These are phyloP conservation scores for Lycia hirtaria DNA, from an alignment of 2,888 invertebrate genomes.

Conservation along the genomic window DNA sequence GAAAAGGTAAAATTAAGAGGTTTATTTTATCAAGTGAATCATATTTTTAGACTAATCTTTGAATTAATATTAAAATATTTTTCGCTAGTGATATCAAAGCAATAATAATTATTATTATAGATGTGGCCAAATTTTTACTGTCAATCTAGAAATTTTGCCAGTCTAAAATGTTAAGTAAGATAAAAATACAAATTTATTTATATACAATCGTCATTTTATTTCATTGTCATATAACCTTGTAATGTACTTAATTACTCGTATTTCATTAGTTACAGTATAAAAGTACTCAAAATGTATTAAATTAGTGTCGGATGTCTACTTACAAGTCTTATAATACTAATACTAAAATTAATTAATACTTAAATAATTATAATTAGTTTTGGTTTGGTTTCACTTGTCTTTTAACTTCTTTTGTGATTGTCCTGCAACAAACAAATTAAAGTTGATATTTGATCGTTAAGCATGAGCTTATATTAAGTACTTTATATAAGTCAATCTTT, in stretches of 20 bases:
- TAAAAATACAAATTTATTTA: conserved; percentile 38
- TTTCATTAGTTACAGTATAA: conserved; percentile 58
- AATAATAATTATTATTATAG: too few species aligned
- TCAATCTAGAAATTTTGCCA: conserved; percentile 21
- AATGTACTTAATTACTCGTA: conserved; percentile 36
- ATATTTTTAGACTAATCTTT: too few species aligned
- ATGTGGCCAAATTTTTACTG: conserved; percentile 30
- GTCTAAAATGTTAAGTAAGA: conserved; percentile 7
- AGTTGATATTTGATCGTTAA: background rate
- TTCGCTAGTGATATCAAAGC: conserved; percentile 25
- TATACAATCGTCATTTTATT: conserved; percentile 48
- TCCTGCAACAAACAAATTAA: conserved; percentile 62
- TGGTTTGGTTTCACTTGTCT: conserved; percentile 63
- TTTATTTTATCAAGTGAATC: too few species aligned
- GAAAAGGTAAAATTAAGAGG: too few species aligned
- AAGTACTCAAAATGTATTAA: conserved; percentile 64
- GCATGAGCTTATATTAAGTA: too few species aligned
- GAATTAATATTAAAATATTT: background rate
- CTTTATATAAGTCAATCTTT: too few species aligned
- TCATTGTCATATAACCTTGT: conserved; percentile 41
- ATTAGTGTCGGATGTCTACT: conserved; percentile 60
- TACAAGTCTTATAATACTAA: conserved; percentile 48
- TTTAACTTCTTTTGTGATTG: conserved; percentile 78
- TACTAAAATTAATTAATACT: conserved; percentile 37
- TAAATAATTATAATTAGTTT: conserved; percentile 47